Conservation (phyloP, 2,797 vertebrate species). For the Syndactyla subalaris region DNA sequence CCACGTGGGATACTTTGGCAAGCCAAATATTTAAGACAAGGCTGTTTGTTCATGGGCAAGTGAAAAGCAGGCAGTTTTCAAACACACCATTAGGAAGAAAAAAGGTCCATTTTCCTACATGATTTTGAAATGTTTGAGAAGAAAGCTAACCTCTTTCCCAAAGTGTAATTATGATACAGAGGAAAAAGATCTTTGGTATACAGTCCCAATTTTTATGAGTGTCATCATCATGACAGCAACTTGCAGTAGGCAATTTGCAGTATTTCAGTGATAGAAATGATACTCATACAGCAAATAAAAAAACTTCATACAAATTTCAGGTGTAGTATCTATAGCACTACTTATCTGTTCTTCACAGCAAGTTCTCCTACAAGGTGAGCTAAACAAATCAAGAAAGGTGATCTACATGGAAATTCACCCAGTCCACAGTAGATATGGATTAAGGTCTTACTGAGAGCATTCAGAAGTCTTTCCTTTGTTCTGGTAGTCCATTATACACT, state of each 20-base stretch:
- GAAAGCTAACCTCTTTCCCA: neutral
- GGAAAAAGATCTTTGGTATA: neutral
- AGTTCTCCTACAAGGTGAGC: neutral
- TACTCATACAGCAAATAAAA: neutral
- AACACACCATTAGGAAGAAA: neutral
- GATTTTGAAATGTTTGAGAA: neutral
- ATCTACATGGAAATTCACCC: neutral
- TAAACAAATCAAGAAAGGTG: neutral
- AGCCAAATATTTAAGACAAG: neutral
- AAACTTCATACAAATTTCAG: neutral
- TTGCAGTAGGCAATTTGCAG: neutral
- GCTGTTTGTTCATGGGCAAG: neutral
- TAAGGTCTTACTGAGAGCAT: conserved; percentile 95
- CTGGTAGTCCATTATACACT: conserved; percentile 99
- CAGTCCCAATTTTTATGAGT: neutral
- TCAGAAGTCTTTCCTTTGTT: conserved; percentile 99
- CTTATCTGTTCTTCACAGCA: neutral
- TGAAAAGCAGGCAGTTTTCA: neutral
- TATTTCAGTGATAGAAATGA: neutral
- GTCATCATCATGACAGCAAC: neutral
- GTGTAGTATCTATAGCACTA: neutral
- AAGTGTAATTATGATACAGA: neutral
- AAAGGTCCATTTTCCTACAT: neutral
- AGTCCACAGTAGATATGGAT: conserved; percentile 23
- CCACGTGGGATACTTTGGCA: neutral